Evolutionary conservation across 2,113 vertebrate species (phyloP).

Genomic region (Oriolus oriolus): DNA sequence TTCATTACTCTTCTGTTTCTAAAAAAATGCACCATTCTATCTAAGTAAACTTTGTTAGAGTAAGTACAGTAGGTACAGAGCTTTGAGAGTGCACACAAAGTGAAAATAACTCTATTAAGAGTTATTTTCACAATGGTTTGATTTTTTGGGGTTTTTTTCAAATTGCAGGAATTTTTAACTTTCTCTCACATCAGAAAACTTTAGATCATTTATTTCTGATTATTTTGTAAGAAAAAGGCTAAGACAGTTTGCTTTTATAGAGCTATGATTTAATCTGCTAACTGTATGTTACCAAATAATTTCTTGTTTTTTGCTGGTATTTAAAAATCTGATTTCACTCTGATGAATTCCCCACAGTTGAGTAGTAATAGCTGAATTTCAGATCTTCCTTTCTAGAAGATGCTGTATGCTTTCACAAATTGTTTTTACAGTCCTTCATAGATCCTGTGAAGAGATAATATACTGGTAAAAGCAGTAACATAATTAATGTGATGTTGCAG

Average conservation of each 20-base stretch:
- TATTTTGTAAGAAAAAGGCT: not conserved
- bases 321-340: not conserved
- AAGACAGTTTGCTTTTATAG: not conserved
- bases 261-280: not conserved
- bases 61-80: not conserved
- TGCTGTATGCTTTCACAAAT: not conserved
- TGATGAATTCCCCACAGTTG: not conserved
- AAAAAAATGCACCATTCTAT: not conserved
- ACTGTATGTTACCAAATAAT: not conserved
- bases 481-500: not conserved
- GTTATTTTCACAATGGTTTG: not conserved
- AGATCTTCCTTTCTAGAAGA: not conserved
- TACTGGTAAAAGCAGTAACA: not conserved
- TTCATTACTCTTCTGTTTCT: conserved; percentile 4
- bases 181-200: not conserved
- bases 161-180: not conserved
- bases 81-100: not conserved
- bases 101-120: not conserved
- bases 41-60: not conserved
- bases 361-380: not conserved
- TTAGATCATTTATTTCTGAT: not conserved
- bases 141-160: not conserved
- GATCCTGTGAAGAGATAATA: not conserved
- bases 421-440: not conserved
- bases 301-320: not conserved